Evolutionary conservation across 2,113 vertebrate genomes (phyloP).

Genomic region (Sterrhoptilus dennistouni): DNA sequence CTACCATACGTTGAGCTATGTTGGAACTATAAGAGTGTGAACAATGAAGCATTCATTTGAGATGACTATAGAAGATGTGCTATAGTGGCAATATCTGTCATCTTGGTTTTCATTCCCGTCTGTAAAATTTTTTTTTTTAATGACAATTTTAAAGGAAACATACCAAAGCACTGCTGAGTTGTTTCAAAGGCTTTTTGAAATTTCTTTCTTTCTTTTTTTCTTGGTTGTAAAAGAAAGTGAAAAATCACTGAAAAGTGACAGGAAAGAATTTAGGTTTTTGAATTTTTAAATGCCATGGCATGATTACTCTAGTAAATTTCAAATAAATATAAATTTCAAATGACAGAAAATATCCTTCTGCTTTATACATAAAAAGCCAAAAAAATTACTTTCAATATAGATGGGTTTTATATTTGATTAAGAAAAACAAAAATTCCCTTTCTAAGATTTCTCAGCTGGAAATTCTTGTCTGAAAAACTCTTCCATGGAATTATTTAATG

Average conservation of each 20-base stretch:
- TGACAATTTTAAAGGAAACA: not conserved
- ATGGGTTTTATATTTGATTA: not conserved
- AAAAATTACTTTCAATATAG: not conserved
- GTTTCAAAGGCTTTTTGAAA: rapidly evolving
- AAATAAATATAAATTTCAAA: not conserved
- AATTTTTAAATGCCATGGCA: not conserved
- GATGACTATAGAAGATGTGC: not conserved
- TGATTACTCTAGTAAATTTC: not conserved
- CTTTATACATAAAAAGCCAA: not conserved
- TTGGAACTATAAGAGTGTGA: not conserved
- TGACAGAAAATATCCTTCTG: not conserved
- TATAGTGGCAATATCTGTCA: not conserved
- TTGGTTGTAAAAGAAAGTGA: not conserved
- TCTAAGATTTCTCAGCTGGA: not conserved
- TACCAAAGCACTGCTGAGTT: not conserved
- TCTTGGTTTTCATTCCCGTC: not conserved
- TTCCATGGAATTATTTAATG: not conserved
- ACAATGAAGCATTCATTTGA: not conserved
- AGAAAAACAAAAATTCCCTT: not conserved
- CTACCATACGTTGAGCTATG: not conserved
- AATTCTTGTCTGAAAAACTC: not conserved
- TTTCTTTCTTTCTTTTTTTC: not conserved
- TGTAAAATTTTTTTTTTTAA: not conserved
- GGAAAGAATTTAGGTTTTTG: not conserved
- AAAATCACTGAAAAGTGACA: not conserved